Conservation (phyloP, 2,888 invertebrate species). For the Syritta pipiens region DNA sequence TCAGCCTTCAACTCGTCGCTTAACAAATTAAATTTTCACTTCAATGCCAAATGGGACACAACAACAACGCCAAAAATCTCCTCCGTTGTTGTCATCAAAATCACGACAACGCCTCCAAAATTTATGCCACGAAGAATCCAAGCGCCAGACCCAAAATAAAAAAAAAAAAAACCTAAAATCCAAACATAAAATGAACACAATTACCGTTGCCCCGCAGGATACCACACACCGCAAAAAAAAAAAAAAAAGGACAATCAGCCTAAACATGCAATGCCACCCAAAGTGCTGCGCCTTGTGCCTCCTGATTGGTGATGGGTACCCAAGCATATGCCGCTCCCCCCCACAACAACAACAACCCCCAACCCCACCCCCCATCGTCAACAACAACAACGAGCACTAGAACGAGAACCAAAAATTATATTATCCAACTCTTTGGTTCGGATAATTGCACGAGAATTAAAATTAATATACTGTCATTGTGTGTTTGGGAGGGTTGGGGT, state of each 20-base stretch:
- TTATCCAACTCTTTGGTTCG: constrained; percentile 73
- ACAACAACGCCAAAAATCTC: not conserved
- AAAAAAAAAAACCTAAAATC: constrained; percentile 1
- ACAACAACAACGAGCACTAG: too few relatives aligned
- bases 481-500: constrained; percentile 8
- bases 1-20: not conserved
- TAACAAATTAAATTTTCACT: constrained; percentile 11
- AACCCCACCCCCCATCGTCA: too few relatives aligned
- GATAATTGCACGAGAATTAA: constrained; percentile 79
- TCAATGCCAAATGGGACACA: not conserved
- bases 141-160: constrained; percentile 12
- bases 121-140: constrained; percentile 40
- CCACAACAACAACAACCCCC: constrained; percentile 39
- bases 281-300: constrained; percentile 22
- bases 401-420: constrained; percentile 58
- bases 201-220: constrained; percentile 19
- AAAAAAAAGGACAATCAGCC: constrained; percentile 61
- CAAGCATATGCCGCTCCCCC: constrained; percentile 45
- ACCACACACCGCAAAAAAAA: constrained; percentile 9
- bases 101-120: constrained; percentile 63
- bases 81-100: not conserved
- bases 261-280: constrained; percentile 58
- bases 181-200: constrained; percentile 28
- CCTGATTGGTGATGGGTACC: constrained; percentile 53
- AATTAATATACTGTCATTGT: constrained; percentile 76